Conservation (phyloP, 2,797 vertebrate genomes). For the Pangasius macronema region DNA sequence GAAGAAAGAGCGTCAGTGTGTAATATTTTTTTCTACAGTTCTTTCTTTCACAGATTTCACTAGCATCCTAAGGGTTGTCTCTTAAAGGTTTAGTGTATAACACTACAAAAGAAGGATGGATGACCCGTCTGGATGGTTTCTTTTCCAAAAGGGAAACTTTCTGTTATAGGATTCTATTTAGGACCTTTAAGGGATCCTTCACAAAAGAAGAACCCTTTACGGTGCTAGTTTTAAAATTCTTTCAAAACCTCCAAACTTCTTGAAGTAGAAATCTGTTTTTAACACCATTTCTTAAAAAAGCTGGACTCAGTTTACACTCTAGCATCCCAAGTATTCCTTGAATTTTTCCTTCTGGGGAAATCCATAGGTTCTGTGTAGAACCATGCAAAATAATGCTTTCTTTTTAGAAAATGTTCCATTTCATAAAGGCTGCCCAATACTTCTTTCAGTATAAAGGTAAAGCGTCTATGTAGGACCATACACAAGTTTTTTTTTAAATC, state of each 20-base stretch:
- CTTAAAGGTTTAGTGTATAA: neutral
- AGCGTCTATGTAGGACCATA: neutral
- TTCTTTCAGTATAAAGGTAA: neutral
- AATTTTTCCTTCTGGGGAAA: neutral
- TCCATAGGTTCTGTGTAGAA: neutral
- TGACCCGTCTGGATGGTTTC: neutral
- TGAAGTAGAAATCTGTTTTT: neutral
- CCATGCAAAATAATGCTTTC: neutral
- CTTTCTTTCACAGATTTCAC: neutral
- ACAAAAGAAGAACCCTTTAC: neutral
- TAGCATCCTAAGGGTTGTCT: neutral
- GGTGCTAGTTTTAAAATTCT: neutral
- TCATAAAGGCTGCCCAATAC: neutral
- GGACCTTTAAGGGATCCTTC: neutral
- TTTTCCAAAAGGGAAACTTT: neutral
- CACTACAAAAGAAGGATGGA: neutral
- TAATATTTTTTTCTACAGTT: neutral
- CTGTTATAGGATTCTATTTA: neutral
- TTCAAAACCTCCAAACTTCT: neutral
- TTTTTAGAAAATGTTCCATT: neutral
- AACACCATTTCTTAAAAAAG: slow-evolving; percentile 82
- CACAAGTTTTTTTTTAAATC: too few species aligned
- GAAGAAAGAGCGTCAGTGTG: neutral
- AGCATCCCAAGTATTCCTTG: neutral
- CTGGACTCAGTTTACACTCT: slow-evolving; percentile 76